These are phyloP conservation scores for Drosophila histrio DNA, from an alignment of 2,888 invertebrate genomes.

Conservation along the genomic window DNA sequence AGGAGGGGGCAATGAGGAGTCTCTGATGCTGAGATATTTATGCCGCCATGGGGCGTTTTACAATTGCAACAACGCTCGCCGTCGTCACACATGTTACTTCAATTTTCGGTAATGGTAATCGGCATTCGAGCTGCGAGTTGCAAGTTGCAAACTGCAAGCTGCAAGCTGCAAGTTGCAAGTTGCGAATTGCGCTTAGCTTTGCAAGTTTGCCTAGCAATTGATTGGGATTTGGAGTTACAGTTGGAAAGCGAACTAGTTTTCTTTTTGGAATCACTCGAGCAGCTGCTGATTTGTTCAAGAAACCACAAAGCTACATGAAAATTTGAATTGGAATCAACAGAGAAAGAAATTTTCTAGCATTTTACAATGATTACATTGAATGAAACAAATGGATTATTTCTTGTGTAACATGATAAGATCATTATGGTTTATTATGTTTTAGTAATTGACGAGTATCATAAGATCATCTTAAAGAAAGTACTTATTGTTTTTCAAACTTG, in stretches of 20 bases:
- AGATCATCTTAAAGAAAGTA: background rate
- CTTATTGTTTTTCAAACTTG: no score
- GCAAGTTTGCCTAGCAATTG: slow-evolving; percentile 41
- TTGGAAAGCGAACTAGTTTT: slow-evolving; percentile 25
- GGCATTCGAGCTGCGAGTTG: slow-evolving; percentile 26
- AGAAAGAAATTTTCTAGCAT: background rate
- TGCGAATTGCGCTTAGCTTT: slow-evolving; percentile 4
- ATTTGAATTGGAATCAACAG: slow-evolving; percentile 7
- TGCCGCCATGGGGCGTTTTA: slow-evolving; percentile 57
- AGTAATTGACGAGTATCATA: no score
- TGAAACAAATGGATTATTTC: background rate
- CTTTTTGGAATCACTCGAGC: slow-evolving; percentile 19
- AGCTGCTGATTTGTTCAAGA: slow-evolving; percentile 17
- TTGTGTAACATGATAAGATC: no score
- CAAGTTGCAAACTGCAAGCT: slow-evolving; percentile 21
- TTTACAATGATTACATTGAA: no score
- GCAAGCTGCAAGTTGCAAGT: slow-evolving; percentile 10
- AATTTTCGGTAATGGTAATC: slow-evolving; percentile 73
- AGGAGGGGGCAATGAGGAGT: slow-evolving; percentile 14
- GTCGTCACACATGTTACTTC: slow-evolving; percentile 74
- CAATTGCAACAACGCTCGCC: slow-evolving; percentile 43
- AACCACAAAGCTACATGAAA: slow-evolving; percentile 23
- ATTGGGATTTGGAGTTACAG: slow-evolving; percentile 30
- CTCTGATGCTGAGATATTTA: slow-evolving; percentile 2
- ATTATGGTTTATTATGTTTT: no score